Conservation (phyloP, 2,888 invertebrate genomes). For the Acronicta leporina region DNA sequence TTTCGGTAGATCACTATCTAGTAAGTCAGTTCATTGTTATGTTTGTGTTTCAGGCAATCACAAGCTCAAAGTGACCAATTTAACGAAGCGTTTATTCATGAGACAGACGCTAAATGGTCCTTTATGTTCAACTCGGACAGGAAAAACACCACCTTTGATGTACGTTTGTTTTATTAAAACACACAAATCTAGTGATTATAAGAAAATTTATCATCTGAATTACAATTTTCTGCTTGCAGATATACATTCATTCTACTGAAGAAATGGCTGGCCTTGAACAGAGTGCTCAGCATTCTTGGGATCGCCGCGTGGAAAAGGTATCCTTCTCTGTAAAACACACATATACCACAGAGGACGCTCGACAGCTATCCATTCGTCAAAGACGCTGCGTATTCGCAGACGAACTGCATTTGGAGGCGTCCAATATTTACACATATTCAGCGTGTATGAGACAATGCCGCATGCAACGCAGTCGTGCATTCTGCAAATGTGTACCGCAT, state of each 20-base stretch:
- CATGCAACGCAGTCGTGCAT: constrained; percentile 90
- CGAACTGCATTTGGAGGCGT: constrained; percentile 90
- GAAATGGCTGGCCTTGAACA: constrained; percentile 92
- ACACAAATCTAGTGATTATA: not conserved
- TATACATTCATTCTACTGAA: constrained; percentile 91
- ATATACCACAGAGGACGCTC: constrained; percentile 93
- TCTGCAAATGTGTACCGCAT: constrained; percentile 92
- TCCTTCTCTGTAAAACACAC: constrained; percentile 93
- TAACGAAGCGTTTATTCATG: constrained; percentile 89
- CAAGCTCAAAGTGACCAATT: constrained; percentile 77
- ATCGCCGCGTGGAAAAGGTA: constrained; percentile 89
- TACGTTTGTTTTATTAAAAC: constrained; percentile 60
- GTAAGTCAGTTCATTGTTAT: not conserved
- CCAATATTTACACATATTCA: constrained; percentile 91
- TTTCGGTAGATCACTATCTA: too few species aligned
- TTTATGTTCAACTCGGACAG: constrained; percentile 87
- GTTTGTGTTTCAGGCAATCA: constrained; percentile 73
- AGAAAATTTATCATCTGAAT: not conserved
- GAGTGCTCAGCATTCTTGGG: constrained; percentile 92
- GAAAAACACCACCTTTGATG: constrained; percentile 82
- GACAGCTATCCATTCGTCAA: constrained; percentile 91
- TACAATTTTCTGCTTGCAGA: constrained; percentile 61
- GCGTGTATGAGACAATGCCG: constrained; percentile 93
- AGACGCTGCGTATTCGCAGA: constrained; percentile 92
- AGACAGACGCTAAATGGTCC: constrained; percentile 91